Percentiles rank a stretch among this genome's conserved stretches.
These are phyloP conservation scores for Channa argus DNA, from an alignment of 2,113 vertebrate species.

Conservation along the genomic window DNA sequence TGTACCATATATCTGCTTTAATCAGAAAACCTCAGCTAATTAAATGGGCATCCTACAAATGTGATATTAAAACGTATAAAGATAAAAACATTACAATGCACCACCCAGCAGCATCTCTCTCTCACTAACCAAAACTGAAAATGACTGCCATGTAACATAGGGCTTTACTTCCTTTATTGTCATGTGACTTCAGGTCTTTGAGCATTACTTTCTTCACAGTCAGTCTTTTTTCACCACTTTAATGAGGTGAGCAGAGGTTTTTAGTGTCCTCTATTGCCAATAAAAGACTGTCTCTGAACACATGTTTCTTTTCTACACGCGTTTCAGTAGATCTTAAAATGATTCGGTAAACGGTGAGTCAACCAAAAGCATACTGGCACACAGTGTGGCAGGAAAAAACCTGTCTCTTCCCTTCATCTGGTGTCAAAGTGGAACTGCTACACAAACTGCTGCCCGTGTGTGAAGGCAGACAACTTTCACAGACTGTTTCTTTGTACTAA, in stretches of 20 bases:
- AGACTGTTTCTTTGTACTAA: conserved; percentile 35
- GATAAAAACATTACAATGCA: conserved; percentile 65
- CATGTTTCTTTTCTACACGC: conserved; percentile 76
- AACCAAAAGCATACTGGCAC: conserved; percentile 85
- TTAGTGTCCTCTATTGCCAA: conserved; percentile 73
- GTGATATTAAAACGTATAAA: conserved; percentile 51
- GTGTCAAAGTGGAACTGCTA: conserved; percentile 68
- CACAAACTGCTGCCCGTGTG: conserved; percentile 58
- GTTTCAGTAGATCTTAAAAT: conserved; percentile 87
- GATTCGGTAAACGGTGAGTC: conserved; percentile 88
- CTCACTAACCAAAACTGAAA: conserved; percentile 72
- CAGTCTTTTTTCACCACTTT: conserved; percentile 85
- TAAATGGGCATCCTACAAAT: conserved; percentile 69
- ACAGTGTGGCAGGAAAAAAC: conserved; percentile 86
- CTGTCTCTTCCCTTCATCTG: conserved; percentile 55
- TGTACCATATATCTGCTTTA: conserved; percentile 33
- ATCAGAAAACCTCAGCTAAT: conserved; percentile 26
- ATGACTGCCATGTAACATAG: conserved; percentile 78
- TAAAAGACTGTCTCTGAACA: conserved; percentile 71
- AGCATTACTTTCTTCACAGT: conserved; percentile 73
- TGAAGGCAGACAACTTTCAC: conserved; percentile 37
- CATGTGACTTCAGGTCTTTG: conserved; percentile 83
- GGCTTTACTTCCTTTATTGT: conserved; percentile 78
- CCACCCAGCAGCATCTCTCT: conserved; percentile 40
- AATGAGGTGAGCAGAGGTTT: conserved; percentile 94